Percentiles rank a stretch among this genome's conserved stretches.
These are phyloP conservation scores for Phania funesta DNA, from an alignment of 2,888 invertebrate genomes.

Conservation along the genomic window DNA sequence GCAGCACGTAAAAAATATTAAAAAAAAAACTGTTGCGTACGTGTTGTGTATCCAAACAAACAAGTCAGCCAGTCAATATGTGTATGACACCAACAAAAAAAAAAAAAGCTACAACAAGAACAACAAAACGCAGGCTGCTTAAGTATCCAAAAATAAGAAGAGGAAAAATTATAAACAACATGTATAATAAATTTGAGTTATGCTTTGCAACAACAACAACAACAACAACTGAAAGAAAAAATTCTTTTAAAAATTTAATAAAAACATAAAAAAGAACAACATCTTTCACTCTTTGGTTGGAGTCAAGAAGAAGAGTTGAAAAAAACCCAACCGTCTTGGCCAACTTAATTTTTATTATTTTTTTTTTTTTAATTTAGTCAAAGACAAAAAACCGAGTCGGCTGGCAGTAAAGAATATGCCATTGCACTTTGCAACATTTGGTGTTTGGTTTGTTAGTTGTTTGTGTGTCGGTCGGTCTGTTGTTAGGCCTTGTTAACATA, in stretches of 20 bases:
- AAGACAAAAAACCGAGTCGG: constrained; percentile 43
- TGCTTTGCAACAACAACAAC: constrained; percentile 57
- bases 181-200: constrained; percentile 66
- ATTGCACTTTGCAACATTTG: constrained; percentile 69
- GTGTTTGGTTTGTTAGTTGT: constrained; percentile 39
- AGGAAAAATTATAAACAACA: constrained; percentile 42
- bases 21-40: constrained; percentile 63
- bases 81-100: constrained; percentile 27
- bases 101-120: constrained; percentile 4
- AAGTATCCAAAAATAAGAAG: constrained; percentile 37
- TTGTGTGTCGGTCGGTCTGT: not conserved
- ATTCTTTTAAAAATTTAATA: constrained; percentile 34
- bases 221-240: constrained; percentile 23
- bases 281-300: constrained; percentile 55
- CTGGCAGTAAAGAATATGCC: constrained; percentile 62
- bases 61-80: constrained; percentile 35
- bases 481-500: constrained; percentile 31
- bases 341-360: constrained; percentile 35
- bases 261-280: constrained; percentile 43
- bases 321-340: constrained; percentile 29
- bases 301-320: constrained; percentile 12
- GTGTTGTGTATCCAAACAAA: constrained; percentile 62
- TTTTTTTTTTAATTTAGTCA: constrained; percentile 9
- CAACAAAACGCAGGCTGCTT: constrained; percentile 44
- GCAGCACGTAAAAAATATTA: constrained; percentile 64